These are phyloP conservation scores for Eretmochelys imbricata DNA, from an alignment of 2,113 vertebrate genomes.

Conservation along the genomic window DNA sequence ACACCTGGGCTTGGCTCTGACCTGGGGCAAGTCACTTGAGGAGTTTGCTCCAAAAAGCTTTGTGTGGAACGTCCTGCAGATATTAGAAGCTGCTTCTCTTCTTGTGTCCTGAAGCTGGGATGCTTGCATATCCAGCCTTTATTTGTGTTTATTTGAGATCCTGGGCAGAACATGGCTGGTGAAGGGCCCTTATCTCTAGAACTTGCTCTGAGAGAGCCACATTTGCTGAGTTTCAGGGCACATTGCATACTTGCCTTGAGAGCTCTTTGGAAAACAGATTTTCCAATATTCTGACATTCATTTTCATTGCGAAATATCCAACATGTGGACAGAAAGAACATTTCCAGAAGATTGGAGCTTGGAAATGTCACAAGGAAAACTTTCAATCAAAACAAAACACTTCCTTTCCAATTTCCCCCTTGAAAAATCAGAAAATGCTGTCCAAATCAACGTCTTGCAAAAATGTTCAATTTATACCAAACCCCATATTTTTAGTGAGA, in stretches of 20 bases:
- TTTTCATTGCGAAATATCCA: neutral
- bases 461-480: neutral
- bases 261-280: neutral
- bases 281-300: neutral
- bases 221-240: neutral
- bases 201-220: neutral
- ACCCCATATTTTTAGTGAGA: neutral
- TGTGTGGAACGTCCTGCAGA: neutral
- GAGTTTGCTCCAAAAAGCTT: neutral
- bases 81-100: neutral
- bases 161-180: neutral
- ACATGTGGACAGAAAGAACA: neutral
- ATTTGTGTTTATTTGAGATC: neutral
- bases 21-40: neutral
- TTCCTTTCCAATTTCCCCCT: neutral
- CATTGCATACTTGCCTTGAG: neutral
- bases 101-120: neutral
- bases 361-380: neutral
- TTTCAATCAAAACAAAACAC: neutral
- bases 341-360: neutral
- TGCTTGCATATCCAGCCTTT: neutral
- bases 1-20: neutral
- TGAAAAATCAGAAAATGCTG: neutral
- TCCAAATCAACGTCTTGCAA: neutral
- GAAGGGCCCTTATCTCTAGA: neutral